Percentiles rank a stretch among this genome's conserved stretches.
phyloP scores from a whole-genome alignment of 2,888 invertebrate species.

The Blastobasis adustella region DNA sequence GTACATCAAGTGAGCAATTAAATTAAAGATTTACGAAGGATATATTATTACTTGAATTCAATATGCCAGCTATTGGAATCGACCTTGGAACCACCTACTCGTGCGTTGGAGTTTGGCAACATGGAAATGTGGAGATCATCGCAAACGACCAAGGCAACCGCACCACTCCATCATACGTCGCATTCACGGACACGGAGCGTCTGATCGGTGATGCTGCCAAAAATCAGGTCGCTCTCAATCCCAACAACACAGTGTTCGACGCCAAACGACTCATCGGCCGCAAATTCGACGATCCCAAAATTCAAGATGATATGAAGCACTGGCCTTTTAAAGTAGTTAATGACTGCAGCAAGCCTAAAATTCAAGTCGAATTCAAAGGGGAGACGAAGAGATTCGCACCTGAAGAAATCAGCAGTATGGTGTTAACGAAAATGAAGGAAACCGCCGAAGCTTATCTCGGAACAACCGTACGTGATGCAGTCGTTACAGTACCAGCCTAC shows the following conservation, averaged over 20 bases:
- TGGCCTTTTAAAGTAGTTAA: slow-evolving; percentile 87
- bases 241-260: slow-evolving; percentile 82
- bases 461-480: slow-evolving; percentile 79
- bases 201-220: slow-evolving; percentile 91
- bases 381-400: slow-evolving; percentile 79
- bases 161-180: slow-evolving; percentile 91
- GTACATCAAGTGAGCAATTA: slow-evolving; percentile 4
- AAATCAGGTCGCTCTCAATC: slow-evolving; percentile 87
- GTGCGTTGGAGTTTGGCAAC: slow-evolving; percentile 89
- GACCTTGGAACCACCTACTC: slow-evolving; percentile 92
- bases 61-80: slow-evolving; percentile 63
- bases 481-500: slow-evolving; percentile 88
- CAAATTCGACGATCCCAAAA: slow-evolving; percentile 82
- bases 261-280: slow-evolving; percentile 87
- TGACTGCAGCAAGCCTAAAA: slow-evolving; percentile 79
- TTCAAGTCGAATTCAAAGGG: slow-evolving; percentile 79
- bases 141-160: slow-evolving; percentile 93
- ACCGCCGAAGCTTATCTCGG: slow-evolving; percentile 84
- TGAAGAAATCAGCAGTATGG: slow-evolving; percentile 84
- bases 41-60: slow-evolving; percentile 4
- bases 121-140: slow-evolving; percentile 88
- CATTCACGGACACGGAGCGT: slow-evolving; percentile 89
- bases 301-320: slow-evolving; percentile 86
- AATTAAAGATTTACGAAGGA: slow-evolving; percentile 1
- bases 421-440: slow-evolving; percentile 73